Conservation (phyloP, 2,113 vertebrate genomes). For the Ctenodactylus gundi region DNA sequence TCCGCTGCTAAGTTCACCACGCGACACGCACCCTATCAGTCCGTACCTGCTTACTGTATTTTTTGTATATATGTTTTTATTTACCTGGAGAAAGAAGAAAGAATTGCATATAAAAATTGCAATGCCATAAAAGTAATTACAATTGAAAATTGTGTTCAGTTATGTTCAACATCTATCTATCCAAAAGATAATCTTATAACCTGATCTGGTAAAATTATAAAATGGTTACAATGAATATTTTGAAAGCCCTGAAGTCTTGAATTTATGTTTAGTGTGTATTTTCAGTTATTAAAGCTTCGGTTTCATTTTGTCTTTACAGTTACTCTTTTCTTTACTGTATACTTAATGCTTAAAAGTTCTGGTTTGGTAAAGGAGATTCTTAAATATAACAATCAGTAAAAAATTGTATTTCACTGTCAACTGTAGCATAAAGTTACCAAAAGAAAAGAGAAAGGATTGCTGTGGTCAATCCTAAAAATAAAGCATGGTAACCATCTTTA, state of each 20-base stretch:
- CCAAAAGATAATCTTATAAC: conserved; percentile 21
- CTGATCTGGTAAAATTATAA: conserved; percentile 12
- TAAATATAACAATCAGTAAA: too few species aligned
- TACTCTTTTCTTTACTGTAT: neutral
- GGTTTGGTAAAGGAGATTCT: too few species aligned
- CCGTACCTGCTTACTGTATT: too few species aligned
- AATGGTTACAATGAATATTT: neutral
- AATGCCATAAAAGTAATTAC: conserved; percentile 27
- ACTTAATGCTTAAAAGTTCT: neutral
- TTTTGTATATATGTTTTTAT: conserved; percentile 21
- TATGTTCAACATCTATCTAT: neutral
- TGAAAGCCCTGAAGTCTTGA: neutral
- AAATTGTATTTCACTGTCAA: too few species aligned
- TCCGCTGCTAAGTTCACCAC: too few species aligned
- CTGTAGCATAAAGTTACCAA: too few species aligned
- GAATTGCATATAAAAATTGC: conserved; percentile 29
- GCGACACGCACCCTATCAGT: too few species aligned
- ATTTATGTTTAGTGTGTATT: conserved; percentile 29
- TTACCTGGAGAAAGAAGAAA: neutral
- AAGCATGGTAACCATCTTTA: too few species aligned
- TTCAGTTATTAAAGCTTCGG: neutral
- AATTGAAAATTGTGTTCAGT: conserved; percentile 36
- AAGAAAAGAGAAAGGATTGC: too few species aligned
- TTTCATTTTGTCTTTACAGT: neutral
- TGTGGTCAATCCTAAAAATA: too few species aligned